Base-by-base conservation (phyloP, 2,113 vertebrate genomes). In the Epinephelus fuscoguttatus region DNA sequence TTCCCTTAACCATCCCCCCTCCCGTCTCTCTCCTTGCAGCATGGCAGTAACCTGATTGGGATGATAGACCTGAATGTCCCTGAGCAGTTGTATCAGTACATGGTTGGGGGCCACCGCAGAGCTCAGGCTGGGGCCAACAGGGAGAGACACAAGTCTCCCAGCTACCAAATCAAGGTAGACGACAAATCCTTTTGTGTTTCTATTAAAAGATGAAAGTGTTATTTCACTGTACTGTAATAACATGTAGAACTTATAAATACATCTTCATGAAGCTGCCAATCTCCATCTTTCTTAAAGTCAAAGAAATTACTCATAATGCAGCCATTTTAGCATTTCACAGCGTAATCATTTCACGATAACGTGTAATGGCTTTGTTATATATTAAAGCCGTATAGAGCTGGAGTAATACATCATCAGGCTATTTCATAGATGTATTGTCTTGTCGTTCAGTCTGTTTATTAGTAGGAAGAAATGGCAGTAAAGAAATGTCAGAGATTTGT, bases 21-120 rank as follows among this genome's bases (percentile, higher is more conserved):
- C 18, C 25, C 11, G 33, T 45, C 62, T 27, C 17, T 70, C 4
- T 0, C 63, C 40, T 85, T 64, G 7, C 77, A 99, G 98, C 98
- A 99, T 1, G 98, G 98, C 92, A 99, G 98, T 85, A 99, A 99
- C 90, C 89, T 99, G 90, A 98, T 99, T 37, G 98, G 98, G 12
- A 99, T 99, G 98, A 98, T 96, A 0, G 98, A 99, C 91, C 96
- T 99, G 87, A 99, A 99, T 0, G 98, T 99, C 23, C 98, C 98
- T 0, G 98, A 99, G 94, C 98, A 99, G 94, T 94, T 99, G 23
- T 99, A 99, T 91, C 98, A 99, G 93, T 99, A 99, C 92, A 99
- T 99, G 98, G 98, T 99, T n/a, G 98, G 98, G 49, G 98, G 98
- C 1, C 98, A 99, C 70, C 94, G 97, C 17, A 95, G 97, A 14